Percentiles rank a stretch among this genome's conserved stretches.
Conservation (phyloP, 2,797 vertebrate genomes). For the Saxicola maurus region DNA sequence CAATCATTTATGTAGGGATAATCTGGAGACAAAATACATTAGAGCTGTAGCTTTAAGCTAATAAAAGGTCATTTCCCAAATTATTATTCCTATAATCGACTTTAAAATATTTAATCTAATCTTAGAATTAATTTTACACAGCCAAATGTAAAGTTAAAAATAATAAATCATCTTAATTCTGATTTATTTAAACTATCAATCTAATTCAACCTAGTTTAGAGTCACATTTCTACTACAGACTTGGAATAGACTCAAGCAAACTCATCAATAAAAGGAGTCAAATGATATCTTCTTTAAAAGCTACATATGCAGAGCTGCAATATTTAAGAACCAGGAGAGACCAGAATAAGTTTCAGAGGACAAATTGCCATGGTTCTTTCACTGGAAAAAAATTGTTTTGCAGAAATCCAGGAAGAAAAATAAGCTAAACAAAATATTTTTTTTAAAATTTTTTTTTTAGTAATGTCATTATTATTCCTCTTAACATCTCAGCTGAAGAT, state of each 20-base stretch:
- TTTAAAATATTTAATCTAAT: slow-evolving; percentile 11
- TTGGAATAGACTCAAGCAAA: neutral
- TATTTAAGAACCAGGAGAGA: neutral
- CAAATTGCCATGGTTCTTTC: neutral
- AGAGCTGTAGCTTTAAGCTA: neutral
- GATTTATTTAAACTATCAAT: neutral
- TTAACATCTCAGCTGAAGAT: neutral
- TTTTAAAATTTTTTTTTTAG: neutral
- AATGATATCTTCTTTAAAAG: neutral
- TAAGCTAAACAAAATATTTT: neutral
- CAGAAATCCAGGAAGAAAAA: neutral
- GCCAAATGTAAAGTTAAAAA: neutral
- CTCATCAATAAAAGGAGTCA: neutral
- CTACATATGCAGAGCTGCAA: neutral
- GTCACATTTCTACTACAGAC: neutral
- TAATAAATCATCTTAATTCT: neutral
- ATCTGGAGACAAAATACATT: neutral
- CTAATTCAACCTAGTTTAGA: neutral
- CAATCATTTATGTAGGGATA: neutral
- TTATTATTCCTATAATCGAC: neutral
- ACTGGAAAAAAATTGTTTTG: neutral
- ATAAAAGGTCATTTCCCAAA: neutral
- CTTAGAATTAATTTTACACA: neutral
- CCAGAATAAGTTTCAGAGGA: neutral
- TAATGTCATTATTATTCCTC: neutral